These are phyloP conservation scores for Cryptophagus acutangulus DNA, from an alignment of 2,888 invertebrate genomes.

Conservation along the genomic window DNA sequence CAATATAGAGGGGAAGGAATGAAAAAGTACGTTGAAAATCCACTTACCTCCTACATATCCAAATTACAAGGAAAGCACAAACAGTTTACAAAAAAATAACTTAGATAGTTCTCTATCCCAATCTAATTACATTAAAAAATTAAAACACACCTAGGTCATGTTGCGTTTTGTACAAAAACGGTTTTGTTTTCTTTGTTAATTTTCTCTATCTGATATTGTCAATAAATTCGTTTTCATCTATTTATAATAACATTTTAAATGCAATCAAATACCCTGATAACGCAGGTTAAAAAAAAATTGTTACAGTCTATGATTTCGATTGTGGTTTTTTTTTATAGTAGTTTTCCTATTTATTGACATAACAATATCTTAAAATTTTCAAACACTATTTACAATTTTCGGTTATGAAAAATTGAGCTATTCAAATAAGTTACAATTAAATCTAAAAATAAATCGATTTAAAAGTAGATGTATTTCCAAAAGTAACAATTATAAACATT, in stretches of 20 bases:
- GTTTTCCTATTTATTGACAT: not conserved
- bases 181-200: no score
- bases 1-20: not conserved
- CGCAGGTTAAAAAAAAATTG: constrained; percentile 9
- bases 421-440: no score
- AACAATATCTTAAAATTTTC: not conserved
- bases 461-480: no score
- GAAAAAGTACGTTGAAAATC: constrained; percentile 20
- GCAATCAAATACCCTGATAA: constrained; percentile 11
- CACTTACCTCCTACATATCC: constrained; percentile 52
- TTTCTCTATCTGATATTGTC: constrained; percentile 44
- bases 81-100: constrained; percentile 50
- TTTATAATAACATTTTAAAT: constrained; percentile 13
- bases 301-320: constrained; percentile 13
- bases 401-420: no score
- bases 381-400: constrained; percentile 14
- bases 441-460: no score
- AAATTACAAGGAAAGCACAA: constrained; percentile 47
- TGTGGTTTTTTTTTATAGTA: no score
- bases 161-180: no score
- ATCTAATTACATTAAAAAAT: no score
- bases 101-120: constrained; percentile 46
- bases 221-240: constrained; percentile 40
- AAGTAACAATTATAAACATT: no score
- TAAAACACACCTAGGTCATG: no score